Evolutionary conservation across 2,797 vertebrate species (phyloP).

Genomic region (Tangara arthus): DNA sequence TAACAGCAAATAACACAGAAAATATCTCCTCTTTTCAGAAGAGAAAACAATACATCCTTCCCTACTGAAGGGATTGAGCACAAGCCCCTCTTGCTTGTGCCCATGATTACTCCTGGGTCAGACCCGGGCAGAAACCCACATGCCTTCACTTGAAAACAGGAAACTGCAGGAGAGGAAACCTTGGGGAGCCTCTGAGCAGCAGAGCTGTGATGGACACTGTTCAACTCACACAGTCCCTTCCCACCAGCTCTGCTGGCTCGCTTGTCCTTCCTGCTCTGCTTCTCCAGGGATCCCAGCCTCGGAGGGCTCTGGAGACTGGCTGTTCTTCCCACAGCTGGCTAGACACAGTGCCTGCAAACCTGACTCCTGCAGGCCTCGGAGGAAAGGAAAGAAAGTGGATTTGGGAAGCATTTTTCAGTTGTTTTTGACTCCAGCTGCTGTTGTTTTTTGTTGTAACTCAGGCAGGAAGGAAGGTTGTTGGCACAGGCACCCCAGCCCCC

Average conservation of each 20-base stretch:
- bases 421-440: neutral
- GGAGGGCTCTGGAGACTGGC: neutral
- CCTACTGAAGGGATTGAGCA: neutral
- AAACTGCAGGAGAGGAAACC: neutral
- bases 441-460: neutral
- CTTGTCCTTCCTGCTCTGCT: slow-evolving; percentile 19
- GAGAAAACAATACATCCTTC: neutral
- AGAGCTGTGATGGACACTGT: neutral
- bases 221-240: neutral
- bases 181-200: slow-evolving; percentile 2
- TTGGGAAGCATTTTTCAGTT: neutral
- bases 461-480: neutral
- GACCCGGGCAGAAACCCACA: neutral
- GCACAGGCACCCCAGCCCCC: neutral
- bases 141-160: slow-evolving; percentile 1
- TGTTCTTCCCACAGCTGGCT: slow-evolving; percentile 18
- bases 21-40: neutral
- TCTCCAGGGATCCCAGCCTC: neutral
- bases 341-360: neutral
- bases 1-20: neutral
- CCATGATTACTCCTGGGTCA: neutral
- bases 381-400: neutral
- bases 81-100: neutral
- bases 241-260: neutral
- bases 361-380: neutral